Percentiles rank a stretch among this genome's conserved stretches.
phyloP scores from a whole-genome alignment of 2,888 invertebrate species.

The Cistogaster globosa region DNA sequence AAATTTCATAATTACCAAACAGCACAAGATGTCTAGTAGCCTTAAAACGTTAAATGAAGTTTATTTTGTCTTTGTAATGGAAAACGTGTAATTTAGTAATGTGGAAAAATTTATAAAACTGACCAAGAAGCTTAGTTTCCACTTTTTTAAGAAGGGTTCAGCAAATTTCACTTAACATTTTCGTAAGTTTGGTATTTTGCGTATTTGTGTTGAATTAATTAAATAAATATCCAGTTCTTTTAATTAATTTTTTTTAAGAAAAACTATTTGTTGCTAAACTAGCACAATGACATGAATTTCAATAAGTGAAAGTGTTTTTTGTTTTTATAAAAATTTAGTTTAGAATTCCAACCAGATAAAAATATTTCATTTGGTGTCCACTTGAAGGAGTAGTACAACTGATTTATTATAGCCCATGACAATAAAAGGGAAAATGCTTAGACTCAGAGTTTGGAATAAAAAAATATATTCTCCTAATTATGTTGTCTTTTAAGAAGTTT shows the following conservation, averaged over 20 bases:
- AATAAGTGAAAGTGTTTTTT: neutral
- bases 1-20: conserved; percentile 62
- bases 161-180: neutral
- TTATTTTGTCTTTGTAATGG: conserved; percentile 32
- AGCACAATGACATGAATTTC: conserved; percentile 1
- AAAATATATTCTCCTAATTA: too few relatives aligned
- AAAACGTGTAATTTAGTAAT: conserved; percentile 65
- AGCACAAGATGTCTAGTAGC: conserved; percentile 33
- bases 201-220: neutral
- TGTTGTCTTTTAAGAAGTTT: too few relatives aligned
- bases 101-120: conserved; percentile 46
- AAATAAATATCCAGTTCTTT: conserved; percentile 9
- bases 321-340: too few relatives aligned
- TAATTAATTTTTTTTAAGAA: conserved; percentile 1
- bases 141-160: neutral
- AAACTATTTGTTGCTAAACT: too few relatives aligned
- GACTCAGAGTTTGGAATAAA: too few relatives aligned
- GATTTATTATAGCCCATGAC: too few relatives aligned
- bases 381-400: too few relatives aligned
- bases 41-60: conserved; percentile 39
- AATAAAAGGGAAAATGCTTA: too few relatives aligned
- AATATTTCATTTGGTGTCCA: too few relatives aligned
- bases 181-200: neutral
- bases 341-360: too few relatives aligned
- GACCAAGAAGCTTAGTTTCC: conserved; percentile 16